A percentile compares a stretch with the other conserved stretches of the same genome.
phyloP scores from a whole-genome alignment of 2,888 invertebrate genomes.

The Tupiocoris notatus region DNA sequence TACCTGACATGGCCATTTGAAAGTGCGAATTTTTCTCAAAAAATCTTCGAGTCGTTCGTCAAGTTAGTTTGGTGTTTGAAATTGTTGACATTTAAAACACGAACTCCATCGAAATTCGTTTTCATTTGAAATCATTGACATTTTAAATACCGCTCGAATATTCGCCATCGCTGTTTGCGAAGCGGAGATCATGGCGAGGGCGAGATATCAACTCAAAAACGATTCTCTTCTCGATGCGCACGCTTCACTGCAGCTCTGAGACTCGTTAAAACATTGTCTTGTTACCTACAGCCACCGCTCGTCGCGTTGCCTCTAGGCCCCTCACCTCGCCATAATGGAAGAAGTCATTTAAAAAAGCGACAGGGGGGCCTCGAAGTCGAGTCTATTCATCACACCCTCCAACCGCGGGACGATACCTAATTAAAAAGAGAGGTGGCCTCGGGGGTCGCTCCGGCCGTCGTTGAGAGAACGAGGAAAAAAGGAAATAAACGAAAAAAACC shows the following conservation, averaged over 20 bases:
- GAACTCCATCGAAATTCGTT: too few relatives aligned
- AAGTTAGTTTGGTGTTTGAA: too few relatives aligned
- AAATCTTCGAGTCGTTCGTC: too few relatives aligned
- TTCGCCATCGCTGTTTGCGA: too few relatives aligned
- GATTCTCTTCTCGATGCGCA: not conserved
- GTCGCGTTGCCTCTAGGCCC: too few relatives aligned
- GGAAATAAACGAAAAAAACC: not conserved
- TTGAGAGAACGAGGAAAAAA: conserved; percentile 11
- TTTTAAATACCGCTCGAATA: too few relatives aligned
- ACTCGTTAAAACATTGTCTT: conserved; percentile 38
- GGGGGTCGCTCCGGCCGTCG: conserved; percentile 25
- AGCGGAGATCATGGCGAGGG: not conserved
- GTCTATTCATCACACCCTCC: conserved; percentile 34
- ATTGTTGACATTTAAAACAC: too few relatives aligned
- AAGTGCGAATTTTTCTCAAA: too few relatives aligned
- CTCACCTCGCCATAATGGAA: conserved; percentile 31
- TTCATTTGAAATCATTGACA: too few relatives aligned
- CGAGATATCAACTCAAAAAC: not conserved
- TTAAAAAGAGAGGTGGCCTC: conserved; percentile 34
- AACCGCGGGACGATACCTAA: conserved; percentile 29
- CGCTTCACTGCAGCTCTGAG: not conserved
- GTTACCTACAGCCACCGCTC: conserved; percentile 34
- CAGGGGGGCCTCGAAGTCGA: conserved; percentile 23
- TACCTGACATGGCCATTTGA: too few relatives aligned
- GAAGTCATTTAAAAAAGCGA: conserved; percentile 42